Evolutionary conservation across 1,140 invertebrate genomes (phyloP).

Genomic region (Drosophila hydei): DNA sequence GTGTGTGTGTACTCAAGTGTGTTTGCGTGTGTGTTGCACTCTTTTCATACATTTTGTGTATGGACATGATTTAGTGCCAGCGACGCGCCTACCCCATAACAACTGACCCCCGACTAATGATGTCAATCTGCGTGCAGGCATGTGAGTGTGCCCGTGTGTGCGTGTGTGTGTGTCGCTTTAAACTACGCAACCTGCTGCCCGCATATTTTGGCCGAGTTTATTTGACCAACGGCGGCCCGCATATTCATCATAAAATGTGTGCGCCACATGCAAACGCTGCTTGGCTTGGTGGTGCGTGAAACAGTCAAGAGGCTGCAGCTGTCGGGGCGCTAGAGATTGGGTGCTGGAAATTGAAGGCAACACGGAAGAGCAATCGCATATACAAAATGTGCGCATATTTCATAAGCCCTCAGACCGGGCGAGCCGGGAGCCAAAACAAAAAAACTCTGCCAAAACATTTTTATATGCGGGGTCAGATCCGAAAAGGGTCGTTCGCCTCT

Average conservation of each 20-base stretch:
- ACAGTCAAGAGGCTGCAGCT: background rate
- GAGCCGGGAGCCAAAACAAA: constrained; percentile 39
- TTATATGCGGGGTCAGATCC: constrained; percentile 6
- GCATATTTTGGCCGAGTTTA: constrained; percentile 75
- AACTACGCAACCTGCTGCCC: constrained; percentile 48
- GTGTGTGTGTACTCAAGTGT: constrained; percentile 37
- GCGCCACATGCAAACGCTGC: constrained; percentile 4
- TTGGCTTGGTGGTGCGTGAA: background rate
- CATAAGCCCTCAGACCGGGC: constrained; percentile 15
- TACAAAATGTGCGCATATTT: constrained; percentile 60
- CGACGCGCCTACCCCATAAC: constrained; percentile 11
- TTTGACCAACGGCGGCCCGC: constrained; percentile 61
- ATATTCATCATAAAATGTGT: constrained; percentile 76
- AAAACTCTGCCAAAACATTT: background rate
- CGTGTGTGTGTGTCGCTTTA: constrained; percentile 51
- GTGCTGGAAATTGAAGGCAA: constrained; percentile 6
- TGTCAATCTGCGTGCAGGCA: constrained; percentile 67
- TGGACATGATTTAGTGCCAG: constrained; percentile 68
- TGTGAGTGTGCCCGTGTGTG: constrained; percentile 1
- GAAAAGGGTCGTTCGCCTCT: constrained; percentile 52
- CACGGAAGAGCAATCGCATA: constrained; percentile 69
- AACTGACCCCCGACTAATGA: constrained; percentile 63
- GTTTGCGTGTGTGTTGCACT: constrained; percentile 11
- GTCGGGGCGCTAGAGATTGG: background rate
- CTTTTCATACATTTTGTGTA: constrained; percentile 25